Base-by-base conservation (phyloP, 2,797 vertebrate genomes). In the Danio jaintianensis region DNA sequence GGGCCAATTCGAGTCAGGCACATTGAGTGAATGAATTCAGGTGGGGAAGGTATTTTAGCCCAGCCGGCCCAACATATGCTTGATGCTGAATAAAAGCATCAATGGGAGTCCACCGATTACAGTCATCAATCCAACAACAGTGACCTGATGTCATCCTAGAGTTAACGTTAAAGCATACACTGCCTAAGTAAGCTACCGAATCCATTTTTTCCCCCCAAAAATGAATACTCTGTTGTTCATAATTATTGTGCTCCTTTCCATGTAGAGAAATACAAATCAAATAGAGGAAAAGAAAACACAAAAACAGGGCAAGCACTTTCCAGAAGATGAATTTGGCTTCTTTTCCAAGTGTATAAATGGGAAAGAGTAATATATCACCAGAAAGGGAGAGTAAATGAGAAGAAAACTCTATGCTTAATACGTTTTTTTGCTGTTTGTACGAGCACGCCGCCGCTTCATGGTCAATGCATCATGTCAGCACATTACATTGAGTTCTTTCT, bases 21-120 rank as follows among this genome's bases (percentile, higher is more conserved):
- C 62, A 58, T n/a, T 42, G 10, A 69, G 70, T 45, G 45, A 79
- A 74, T 79, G 47, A 75, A 79, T 68, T 79, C 70, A 83, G 61
- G 63, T 74, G 48, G 66, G 76, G 22, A 75, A 47, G 22, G 66
- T 67, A 68, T 72, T 78, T 56, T 12, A 79, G 40, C 55, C 40
- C 53, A 73, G 29, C 7, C 20, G 18, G 59, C 53, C 76, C 74
- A 20, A 79, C 70, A 40, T 64, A 78, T 59, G 43, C 55, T 45
- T 70, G 56, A 50, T 79, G 38, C 15, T 36, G 66, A 74, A 79
- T 69, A 63, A 47, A 73, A 53, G 63, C 55, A 79, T 68, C 55
- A 79, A 67, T 62, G 62, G 75, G 45, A 73, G 62, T 59, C 20
- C 62, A 67, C 75, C 75, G 59, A 59, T 52, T 72, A 18, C 43